Percentiles rank a stretch among this genome's conserved stretches.
Evolutionary conservation across 2,113 vertebrate genomes (phyloP).

Genomic region (Fregetta grallaria): DNA sequence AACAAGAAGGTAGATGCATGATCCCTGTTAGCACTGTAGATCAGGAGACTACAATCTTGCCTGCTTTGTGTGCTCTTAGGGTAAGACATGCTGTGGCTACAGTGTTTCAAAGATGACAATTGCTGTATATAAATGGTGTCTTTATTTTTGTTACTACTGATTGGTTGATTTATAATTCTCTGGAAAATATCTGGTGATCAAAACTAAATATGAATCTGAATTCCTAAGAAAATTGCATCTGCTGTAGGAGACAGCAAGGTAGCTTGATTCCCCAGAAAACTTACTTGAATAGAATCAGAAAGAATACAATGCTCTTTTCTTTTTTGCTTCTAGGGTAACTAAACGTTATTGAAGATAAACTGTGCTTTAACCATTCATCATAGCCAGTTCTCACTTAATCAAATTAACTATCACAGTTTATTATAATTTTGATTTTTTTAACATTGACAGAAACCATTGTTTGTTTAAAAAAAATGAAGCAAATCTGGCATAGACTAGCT

Average conservation of each 20-base stretch:
- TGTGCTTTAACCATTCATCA: not conserved
- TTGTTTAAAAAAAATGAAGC: not conserved
- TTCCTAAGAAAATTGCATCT: not conserved
- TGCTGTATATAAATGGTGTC: not conserved
- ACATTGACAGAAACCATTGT: not conserved
- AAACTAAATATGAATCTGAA: not conserved
- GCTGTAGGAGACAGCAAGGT: not conserved
- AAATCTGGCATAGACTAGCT: not conserved
- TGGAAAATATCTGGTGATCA: not conserved
- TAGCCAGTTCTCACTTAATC: not conserved
- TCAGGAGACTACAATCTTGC: not conserved
- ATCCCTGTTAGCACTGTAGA: not conserved
- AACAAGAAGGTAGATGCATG: not conserved
- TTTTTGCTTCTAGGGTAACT: not conserved
- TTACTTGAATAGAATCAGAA: not conserved
- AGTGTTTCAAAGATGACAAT: not conserved
- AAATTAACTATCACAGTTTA: not conserved
- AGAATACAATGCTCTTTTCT: not conserved
- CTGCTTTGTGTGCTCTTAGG: not conserved
- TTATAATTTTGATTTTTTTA: not conserved
- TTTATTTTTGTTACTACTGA: not conserved
- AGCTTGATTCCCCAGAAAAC: not conserved
- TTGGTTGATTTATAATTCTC: not conserved
- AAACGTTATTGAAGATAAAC: not conserved
- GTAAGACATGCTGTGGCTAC: not conserved